A percentile compares a stretch with the other conserved stretches of the same genome.
phyloP scores from a whole-genome alignment of 2,888 invertebrate species.

The Dynastes grantii region DNA sequence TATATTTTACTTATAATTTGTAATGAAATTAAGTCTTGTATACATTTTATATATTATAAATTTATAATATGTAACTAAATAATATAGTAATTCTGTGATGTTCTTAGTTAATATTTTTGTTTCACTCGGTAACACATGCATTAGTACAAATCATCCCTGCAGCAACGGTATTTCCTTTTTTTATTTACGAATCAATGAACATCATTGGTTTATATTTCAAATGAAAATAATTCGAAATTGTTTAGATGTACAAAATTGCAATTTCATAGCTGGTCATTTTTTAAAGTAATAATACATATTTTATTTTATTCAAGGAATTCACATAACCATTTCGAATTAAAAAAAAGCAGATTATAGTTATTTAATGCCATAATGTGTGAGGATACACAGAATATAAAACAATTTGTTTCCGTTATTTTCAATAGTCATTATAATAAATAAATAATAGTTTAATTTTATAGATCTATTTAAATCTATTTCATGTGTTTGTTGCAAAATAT shows the following conservation, averaged over 20 bases:
- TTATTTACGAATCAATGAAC: slow-evolving; percentile 7
- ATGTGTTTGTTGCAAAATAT: slow-evolving; percentile 51
- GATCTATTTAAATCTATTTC: slow-evolving; percentile 51
- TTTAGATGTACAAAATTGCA: background rate
- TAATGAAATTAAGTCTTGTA: slow-evolving; percentile 53
- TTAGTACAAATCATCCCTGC: slow-evolving; percentile 50
- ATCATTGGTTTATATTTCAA: slow-evolving; percentile 23
- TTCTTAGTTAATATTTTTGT: slow-evolving; percentile 47
- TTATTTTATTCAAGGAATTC: background rate
- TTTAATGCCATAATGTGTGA: slow-evolving; percentile 37
- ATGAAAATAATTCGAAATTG: slow-evolving; percentile 37
- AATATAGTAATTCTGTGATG: slow-evolving; percentile 54
- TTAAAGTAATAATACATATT: too few relatives aligned
- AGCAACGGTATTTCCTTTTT: slow-evolving; percentile 49
- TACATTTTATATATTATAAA: slow-evolving; percentile 52
- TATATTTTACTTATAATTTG: slow-evolving; percentile 51
- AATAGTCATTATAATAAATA: slow-evolving; percentile 31
- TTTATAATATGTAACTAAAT: slow-evolving; percentile 47
- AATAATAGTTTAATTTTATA: slow-evolving; percentile 49
- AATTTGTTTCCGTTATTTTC: slow-evolving; percentile 39
- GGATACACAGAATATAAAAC: slow-evolving; percentile 39
- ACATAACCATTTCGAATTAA: slow-evolving; percentile 26
- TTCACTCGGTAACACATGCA: slow-evolving; percentile 39
- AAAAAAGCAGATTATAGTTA: slow-evolving; percentile 24
- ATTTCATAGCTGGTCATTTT: too few relatives aligned